Base-by-base conservation (phyloP, 1,140 invertebrate genomes). In the Pseudomyrmex gracilis region DNA sequence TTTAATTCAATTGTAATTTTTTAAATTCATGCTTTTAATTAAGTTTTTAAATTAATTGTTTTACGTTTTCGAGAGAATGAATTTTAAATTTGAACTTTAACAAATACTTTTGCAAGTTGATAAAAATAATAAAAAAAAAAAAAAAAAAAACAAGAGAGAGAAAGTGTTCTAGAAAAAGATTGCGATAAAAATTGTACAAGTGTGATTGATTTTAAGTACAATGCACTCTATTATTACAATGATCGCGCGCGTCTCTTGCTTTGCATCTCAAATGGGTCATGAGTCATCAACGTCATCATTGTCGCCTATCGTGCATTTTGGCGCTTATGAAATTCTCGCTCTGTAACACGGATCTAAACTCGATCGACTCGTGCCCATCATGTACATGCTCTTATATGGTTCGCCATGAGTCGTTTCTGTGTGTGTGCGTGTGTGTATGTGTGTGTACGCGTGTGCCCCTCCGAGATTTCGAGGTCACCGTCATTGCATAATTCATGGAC, bases 381-480 rank as follows among this genome's bases (percentile, higher is more conserved):
- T 87, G 89, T 86, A 84, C 88, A 91, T 91, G 90, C 51, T 84
- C 90, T 89, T 91, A 90, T 91, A 91, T 90, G 90, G 90, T 63
- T 82, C 17, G 63, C 73, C 49, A 73, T 89, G 86, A 90, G 82
- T 88, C 73, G 89, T 83, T 87, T 86, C 86, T 85, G 82, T 90
- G 57, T 55, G 0, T 66, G 60, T 34, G 34, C 5, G 5, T 0
- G 34, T 34, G 0, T 34, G 0, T n/a, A n/a, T n/a, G n/a, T n/a
- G 60, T 34, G 34, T 34, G 3, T 7, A 5, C 5, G 5, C 4
- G 34, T 34, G 0, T 34, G 0, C 5, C 45, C 60, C 84, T 77
- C 64, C 60, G 70, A 22, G 49, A 57, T 78, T 84, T 89, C 89
- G 87, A 90, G 87, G 87, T 58, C 90, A 43, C 15, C 43, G 73